A percentile compares a stretch with the other conserved stretches of the same genome.
These are phyloP conservation scores for Tretioscincus oriximinensis DNA, from an alignment of 2,113 vertebrate genomes.

Conservation along the genomic window DNA sequence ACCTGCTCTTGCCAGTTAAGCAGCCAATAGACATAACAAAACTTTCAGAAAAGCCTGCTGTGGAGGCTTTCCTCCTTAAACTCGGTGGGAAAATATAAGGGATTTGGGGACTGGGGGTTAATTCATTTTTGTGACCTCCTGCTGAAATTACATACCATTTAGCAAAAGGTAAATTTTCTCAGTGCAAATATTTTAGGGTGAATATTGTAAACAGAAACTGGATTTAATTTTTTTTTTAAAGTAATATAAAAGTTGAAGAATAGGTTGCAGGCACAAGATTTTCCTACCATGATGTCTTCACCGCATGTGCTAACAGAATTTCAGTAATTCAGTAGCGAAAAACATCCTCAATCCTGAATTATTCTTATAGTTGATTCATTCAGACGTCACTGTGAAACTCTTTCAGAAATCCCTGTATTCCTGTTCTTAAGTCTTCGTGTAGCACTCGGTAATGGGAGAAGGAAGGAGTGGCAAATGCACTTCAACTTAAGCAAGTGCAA, in stretches of 20 bases:
- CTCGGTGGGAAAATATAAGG: conserved; percentile 35
- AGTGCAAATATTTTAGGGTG: conserved; percentile 22
- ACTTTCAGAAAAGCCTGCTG: conserved; percentile 39
- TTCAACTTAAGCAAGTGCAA: no score
- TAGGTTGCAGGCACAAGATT: no score
- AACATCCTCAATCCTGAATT: no score
- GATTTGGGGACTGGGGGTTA: conserved; percentile 50
- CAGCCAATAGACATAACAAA: conserved; percentile 47
- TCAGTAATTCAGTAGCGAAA: no score
- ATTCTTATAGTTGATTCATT: no score
- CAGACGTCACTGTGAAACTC: no score
- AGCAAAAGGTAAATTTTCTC: conserved; percentile 24
- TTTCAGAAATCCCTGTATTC: no score
- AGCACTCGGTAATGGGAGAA: no score
- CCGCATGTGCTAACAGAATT: no score
- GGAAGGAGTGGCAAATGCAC: no score
- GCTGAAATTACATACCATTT: conserved; percentile 2
- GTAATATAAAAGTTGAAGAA: not conserved
- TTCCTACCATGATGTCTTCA: no score
- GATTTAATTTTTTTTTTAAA: not conserved
- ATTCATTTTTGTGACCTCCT: conserved; percentile 42
- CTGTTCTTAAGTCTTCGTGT: no score
- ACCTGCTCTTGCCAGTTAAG: conserved; percentile 39
- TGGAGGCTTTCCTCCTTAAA: conserved; percentile 20
- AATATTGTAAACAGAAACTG: conserved; percentile 8